Evolutionary conservation across 2,113 vertebrate genomes (phyloP).

Genomic region (Grus americana): DNA sequence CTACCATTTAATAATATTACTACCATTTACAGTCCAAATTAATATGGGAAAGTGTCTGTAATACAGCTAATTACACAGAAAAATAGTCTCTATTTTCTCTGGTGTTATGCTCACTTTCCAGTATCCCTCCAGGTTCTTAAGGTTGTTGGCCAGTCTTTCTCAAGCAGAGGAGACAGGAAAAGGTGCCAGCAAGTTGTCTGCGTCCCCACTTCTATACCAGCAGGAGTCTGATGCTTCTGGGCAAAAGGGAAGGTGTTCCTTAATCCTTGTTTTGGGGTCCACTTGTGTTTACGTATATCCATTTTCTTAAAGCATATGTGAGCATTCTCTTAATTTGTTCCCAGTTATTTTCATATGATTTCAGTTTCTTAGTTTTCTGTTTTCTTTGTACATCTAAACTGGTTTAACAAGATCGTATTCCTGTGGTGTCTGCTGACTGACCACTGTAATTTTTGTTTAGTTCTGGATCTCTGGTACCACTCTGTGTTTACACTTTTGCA

Average conservation of each 20-base stretch:
- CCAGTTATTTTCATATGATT: not conserved
- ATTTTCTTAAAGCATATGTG: not conserved
- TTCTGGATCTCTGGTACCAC: not conserved
- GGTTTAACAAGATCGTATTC: not conserved
- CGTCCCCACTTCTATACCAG: not conserved
- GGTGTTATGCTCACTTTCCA: not conserved
- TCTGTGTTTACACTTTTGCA: not conserved
- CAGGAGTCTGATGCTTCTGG: not conserved
- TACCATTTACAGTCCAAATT: not conserved
- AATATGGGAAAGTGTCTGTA: not conserved
- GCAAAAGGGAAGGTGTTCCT: not conserved
- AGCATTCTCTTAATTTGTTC: not conserved
- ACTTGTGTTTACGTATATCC: not conserved
- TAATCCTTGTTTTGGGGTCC: not conserved
- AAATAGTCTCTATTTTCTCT: not conserved
- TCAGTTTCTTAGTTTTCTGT: not conserved
- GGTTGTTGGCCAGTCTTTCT: not conserved
- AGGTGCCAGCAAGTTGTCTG: not conserved
- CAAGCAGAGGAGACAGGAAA: not conserved
- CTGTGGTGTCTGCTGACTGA: not conserved
- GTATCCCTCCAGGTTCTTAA: not conserved
- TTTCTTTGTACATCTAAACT: not conserved
- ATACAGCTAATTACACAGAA: not conserved
- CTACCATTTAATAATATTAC: not conserved
- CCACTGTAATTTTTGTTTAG: not conserved